Percentiles rank a stretch among this genome's conserved stretches.
Evolutionary conservation across 2,888 invertebrate species (phyloP).

Genomic region (Tiphia femorata): DNA sequence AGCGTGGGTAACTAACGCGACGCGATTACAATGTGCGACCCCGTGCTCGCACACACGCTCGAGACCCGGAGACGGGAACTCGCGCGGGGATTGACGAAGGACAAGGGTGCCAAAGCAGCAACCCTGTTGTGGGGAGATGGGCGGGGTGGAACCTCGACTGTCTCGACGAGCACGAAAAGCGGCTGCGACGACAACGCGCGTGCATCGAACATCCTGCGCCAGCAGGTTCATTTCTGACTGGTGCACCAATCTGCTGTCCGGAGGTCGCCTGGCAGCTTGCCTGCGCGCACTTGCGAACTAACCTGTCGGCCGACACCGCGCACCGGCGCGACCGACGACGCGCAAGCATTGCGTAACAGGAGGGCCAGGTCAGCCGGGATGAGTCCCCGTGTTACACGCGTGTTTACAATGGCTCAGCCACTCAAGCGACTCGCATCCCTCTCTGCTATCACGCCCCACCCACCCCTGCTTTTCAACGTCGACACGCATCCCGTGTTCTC

Average conservation of each 20-base stretch:
- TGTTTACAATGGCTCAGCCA: constrained; percentile 66
- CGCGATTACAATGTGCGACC: constrained; percentile 60
- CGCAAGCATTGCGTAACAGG: constrained; percentile 4
- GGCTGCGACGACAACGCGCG: constrained; percentile 17
- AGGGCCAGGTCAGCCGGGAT: constrained; percentile 48
- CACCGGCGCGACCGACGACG: not conserved
- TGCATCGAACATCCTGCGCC: constrained; percentile 11
- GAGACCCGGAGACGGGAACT: constrained; percentile 20
- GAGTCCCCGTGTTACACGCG: constrained; percentile 63
- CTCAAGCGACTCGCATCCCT: constrained; percentile 61
- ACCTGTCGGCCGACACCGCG: no score
- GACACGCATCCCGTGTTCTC: constrained; percentile 14
- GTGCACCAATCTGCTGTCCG: constrained; percentile 8
- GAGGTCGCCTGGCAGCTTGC: no score
- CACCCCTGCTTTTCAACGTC: constrained; percentile 5
- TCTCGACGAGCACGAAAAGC: constrained; percentile 23
- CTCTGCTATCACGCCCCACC: constrained; percentile 22
- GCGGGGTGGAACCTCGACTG: constrained; percentile 3
- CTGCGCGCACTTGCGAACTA: no score
- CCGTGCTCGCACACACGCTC: constrained; percentile 35
- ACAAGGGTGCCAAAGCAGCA: no score
- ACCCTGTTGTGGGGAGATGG: constrained; percentile 15
- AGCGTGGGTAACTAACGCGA: constrained; percentile 57
- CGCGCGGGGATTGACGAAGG: not conserved
- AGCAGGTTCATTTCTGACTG: constrained; percentile 16